Evolutionary conservation across 2,113 vertebrate species (phyloP).

Genomic region (Trematocara nigrifrons): DNA sequence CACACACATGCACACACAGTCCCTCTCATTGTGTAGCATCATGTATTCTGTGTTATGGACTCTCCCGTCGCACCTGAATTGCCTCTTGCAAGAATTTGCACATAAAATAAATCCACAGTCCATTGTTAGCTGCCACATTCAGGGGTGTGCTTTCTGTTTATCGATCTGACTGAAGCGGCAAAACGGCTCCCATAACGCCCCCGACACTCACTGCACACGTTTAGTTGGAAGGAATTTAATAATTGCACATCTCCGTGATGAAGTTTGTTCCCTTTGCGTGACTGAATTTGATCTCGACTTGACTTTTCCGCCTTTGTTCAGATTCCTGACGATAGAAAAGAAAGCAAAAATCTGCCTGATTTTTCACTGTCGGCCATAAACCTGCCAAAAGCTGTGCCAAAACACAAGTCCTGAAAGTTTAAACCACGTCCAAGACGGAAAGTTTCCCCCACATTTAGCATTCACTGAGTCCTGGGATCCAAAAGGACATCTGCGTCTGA

Average conservation of each 20-base stretch:
- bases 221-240: background rate
- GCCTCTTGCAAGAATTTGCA: conserved; percentile 74
- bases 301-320: fast-evolving
- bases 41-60: conserved; percentile 8
- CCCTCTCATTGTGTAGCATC: conserved; percentile 44
- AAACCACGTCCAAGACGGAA: background rate
- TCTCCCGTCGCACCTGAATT: conserved; percentile 57
- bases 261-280: background rate
- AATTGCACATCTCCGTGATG: background rate
- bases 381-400: background rate
- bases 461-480: background rate
- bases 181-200: background rate
- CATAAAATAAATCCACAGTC: conserved; percentile 46
- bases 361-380: background rate
- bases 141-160: background rate
- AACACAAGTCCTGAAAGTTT: background rate
- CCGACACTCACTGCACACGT: background rate
- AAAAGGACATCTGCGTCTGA: background rate
- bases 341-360: background rate
- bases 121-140: background rate
- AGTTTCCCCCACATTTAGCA: background rate
- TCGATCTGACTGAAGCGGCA: background rate
- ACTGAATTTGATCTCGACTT: background rate
- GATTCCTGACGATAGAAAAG: background rate
- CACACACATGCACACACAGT: background rate